Base-by-base conservation (phyloP, 2,113 vertebrate species). In the Notothenia rossii region DNA sequence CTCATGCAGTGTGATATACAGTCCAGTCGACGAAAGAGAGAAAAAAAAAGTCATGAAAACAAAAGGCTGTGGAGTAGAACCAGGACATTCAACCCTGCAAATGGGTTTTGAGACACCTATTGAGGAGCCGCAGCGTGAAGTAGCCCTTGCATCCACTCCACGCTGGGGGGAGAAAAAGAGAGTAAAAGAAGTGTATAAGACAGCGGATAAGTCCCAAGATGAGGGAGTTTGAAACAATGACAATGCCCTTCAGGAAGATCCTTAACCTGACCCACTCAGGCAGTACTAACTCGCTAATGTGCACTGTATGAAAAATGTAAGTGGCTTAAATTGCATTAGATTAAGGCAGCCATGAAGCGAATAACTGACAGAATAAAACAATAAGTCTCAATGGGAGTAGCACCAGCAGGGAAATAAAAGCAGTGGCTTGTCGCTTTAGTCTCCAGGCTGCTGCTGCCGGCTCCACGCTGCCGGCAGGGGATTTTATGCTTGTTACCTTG, bases 331-430 rank as follows among this genome's bases (percentile, higher is more conserved):
- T 94, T 91, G 86, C 84, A 88, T 95, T 90, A 89, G 89, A 93
- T 91, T 86, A 92, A 67, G 71, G 85, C 65, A 83, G 83, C 89
- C 72, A 83, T 91, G 87, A 90, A 90, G 92, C 85, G 89, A 88
- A 88, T 94, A 94, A 93, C 89, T 90, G 91, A 93, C 91, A 91
- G 91, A 94, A 88, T 94, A 83, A 93, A 93, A 94, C 93, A 93
- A 92, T 92, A 89, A 81, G 86, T 87, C 89, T 86, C 82, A 55
- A 82, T 81, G 88, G 82, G 88, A 84, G 82, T 55, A 70, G 83
- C 43, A 87, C 22, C 75, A 72, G 81, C 68, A 65, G 54, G 70
- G 72, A 43, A 56, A 79, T 40, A 83, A 33, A 75, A 29, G 69
- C 74, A 56, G 69, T 60, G 75, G 81, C 81, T 66, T 74, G 59